Evolutionary conservation across 2,797 vertebrate species (phyloP).

Genomic region (Sitta carolinensis): DNA sequence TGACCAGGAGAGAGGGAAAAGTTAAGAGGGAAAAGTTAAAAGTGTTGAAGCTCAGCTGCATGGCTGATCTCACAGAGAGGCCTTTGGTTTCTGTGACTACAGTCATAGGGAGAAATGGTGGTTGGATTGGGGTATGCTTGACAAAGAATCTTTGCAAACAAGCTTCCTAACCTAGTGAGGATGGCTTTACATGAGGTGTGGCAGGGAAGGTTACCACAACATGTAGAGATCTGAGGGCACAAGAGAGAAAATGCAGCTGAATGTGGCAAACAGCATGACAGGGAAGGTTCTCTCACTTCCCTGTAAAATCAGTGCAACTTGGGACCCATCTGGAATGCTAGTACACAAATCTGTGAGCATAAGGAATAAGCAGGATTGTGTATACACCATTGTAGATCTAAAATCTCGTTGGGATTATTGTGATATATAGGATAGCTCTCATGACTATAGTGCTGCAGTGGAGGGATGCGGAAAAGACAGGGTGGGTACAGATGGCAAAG

Average conservation of each 20-base stretch:
- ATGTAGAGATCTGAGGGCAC: not conserved
- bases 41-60: not conserved
- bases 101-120: fast-evolving
- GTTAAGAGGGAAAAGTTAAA: not conserved
- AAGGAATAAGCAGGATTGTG: not conserved
- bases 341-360: not conserved
- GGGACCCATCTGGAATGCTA: not conserved
- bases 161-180: not conserved
- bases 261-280: not conserved
- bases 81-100: not conserved
- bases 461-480: not conserved
- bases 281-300: not conserved
- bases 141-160: not conserved
- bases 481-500: not conserved
- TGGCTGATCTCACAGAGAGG: not conserved
- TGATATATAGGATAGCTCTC: not conserved
- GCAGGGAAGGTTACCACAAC: not conserved
- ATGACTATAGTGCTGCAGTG: not conserved
- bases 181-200: not conserved
- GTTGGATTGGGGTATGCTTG: not conserved
- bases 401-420: not conserved
- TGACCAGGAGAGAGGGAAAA: not conserved
- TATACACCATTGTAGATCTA: not conserved
- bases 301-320: not conserved
- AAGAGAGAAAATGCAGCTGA: not conserved